Conservation (phyloP, 1,140 invertebrate genomes). For the Drosophila tani region DNA sequence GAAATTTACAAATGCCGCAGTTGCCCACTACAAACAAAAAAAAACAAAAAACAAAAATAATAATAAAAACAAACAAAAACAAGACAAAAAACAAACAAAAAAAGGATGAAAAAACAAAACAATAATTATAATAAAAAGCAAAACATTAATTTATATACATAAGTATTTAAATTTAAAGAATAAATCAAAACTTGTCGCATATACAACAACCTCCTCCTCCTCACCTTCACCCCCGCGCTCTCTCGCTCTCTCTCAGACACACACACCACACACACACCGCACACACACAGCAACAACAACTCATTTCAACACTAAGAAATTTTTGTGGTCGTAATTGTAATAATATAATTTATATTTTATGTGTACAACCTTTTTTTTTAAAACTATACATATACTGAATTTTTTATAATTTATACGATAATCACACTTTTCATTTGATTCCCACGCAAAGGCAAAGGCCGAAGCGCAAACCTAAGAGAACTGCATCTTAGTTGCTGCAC, state of each 20-base stretch:
- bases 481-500: slow-evolving; percentile 59
- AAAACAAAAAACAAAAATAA: slow-evolving; percentile 11
- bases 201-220: slow-evolving; percentile 39
- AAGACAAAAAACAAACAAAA: slow-evolving; percentile 35
- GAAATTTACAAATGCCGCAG: slow-evolving; percentile 82
- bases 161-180: slow-evolving; percentile 82
- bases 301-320: slow-evolving; percentile 76
- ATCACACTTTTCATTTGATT: slow-evolving; percentile 79
- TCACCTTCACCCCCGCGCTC: slow-evolving; percentile 28
- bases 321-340: slow-evolving; percentile 82
- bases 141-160: slow-evolving; percentile 80
- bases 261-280: slow-evolving; percentile 21
- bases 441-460: slow-evolving; percentile 20
- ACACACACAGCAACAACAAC: slow-evolving; percentile 42
- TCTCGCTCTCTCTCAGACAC: slow-evolving; percentile 24
- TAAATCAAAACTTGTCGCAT: slow-evolving; percentile 83
- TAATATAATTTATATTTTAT: slow-evolving; percentile 84
- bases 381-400: slow-evolving; percentile 80
- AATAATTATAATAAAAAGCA: slow-evolving; percentile 77
- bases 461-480: slow-evolving; percentile 14
- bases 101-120: slow-evolving; percentile 67
- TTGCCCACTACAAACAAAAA: slow-evolving; percentile 79
- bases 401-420: slow-evolving; percentile 82
- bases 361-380: slow-evolving; percentile 77
- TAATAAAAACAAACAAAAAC: slow-evolving; percentile 50